Evolutionary conservation across 2,888 invertebrate species (phyloP).

Genomic region (Polydesmus complanatus): DNA sequence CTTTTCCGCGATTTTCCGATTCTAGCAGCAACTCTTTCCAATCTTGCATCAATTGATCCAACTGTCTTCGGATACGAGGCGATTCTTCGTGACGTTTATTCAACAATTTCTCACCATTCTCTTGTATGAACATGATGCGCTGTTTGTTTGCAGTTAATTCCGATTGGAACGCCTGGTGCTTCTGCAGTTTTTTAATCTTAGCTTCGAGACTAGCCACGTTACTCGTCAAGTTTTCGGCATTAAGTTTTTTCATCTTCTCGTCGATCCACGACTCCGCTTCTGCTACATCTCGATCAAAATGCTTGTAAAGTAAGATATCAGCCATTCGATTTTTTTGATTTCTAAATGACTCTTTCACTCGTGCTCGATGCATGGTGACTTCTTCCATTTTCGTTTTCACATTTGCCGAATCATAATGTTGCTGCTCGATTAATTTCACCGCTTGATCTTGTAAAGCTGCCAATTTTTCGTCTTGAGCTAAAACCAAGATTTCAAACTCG

Average conservation of each 20-base stretch:
- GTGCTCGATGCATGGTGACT: constrained; percentile 45
- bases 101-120: constrained; percentile 37
- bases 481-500: constrained; percentile 80
- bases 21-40: constrained; percentile 55
- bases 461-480: constrained; percentile 76
- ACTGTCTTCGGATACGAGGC: constrained; percentile 51
- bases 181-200: constrained; percentile 86
- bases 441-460: constrained; percentile 67
- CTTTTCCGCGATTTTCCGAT: constrained; percentile 51
- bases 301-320: constrained; percentile 67
- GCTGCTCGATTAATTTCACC: constrained; percentile 68
- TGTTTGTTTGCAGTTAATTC: constrained; percentile 77
- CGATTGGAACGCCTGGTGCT: constrained; percentile 88
- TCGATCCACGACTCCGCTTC: constrained; percentile 75
- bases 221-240: constrained; percentile 59
- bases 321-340: constrained; percentile 53
- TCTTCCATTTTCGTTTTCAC: constrained; percentile 61
- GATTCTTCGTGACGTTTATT: constrained; percentile 56
- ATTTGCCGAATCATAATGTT: constrained; percentile 68
- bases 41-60: constrained; percentile 45
- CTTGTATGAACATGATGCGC: constrained; percentile 66
- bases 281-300: constrained; percentile 73
- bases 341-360: constrained; percentile 52
- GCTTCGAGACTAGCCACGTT: constrained; percentile 71
- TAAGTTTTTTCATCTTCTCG: constrained; percentile 75